A percentile compares a stretch with the other conserved stretches of the same genome.
phyloP scores from a whole-genome alignment of 2,888 invertebrate species.

The Phania funesta region DNA sequence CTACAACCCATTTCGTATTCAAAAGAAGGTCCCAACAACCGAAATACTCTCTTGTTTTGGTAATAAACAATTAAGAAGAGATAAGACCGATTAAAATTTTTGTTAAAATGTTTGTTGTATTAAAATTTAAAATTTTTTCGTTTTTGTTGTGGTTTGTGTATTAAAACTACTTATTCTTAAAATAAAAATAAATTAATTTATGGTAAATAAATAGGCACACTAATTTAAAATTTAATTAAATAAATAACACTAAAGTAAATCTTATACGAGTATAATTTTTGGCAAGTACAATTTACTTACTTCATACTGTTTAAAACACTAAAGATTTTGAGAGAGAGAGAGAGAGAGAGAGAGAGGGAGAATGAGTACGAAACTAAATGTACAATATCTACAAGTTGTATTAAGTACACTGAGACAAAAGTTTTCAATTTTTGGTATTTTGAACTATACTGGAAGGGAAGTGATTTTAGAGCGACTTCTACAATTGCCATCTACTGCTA shows the following conservation, averaged over 20 bases:
- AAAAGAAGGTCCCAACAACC: neutral
- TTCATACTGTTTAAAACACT: constrained; percentile 63
- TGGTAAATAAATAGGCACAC: constrained; percentile 65
- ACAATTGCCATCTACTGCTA: constrained; percentile 80
- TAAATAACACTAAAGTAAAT: constrained; percentile 47
- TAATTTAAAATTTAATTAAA: constrained; percentile 48
- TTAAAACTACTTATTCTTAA: constrained; percentile 37
- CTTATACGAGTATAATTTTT: constrained; percentile 56
- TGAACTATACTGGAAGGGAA: constrained; percentile 15
- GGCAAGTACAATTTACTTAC: constrained; percentile 47
- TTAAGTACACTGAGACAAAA: constrained; percentile 52
- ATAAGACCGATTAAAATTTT: constrained; percentile 49
- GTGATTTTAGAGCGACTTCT: constrained; percentile 37
- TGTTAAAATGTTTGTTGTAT: constrained; percentile 35
- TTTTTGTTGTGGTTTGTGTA: constrained; percentile 22
- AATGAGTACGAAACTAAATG: constrained; percentile 24
- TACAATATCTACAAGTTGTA: constrained; percentile 50
- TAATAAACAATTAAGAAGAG: constrained; percentile 16
- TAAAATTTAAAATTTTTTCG: constrained; percentile 37
- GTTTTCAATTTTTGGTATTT: constrained; percentile 49
- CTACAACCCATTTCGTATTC: neutral
- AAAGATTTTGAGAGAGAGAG: constrained; percentile 11
- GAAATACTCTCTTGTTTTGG: neutral
- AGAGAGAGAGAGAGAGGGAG: too few relatives aligned
- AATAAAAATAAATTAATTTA: constrained; percentile 35